Conservation (phyloP, 2,797 vertebrate genomes). For the Hafferia zeledoni region DNA sequence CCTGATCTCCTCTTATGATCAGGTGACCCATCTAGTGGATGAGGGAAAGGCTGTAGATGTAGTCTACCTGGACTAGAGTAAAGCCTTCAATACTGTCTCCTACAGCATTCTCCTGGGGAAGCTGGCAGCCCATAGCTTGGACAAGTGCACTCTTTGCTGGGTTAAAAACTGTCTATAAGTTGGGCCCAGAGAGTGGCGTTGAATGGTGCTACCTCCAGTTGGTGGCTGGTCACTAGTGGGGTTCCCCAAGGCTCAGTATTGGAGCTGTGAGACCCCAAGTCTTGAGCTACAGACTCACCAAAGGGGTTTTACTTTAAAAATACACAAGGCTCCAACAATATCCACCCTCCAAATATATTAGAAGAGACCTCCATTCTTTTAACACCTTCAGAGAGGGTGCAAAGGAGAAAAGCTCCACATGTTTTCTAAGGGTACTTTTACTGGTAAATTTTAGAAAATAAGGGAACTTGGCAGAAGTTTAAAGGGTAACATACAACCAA, state of each 20-base stretch:
- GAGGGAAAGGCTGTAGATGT: not conserved
- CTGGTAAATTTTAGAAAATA: not conserved
- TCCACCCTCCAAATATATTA: not conserved
- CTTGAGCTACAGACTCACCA: not conserved
- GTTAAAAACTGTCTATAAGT: not conserved
- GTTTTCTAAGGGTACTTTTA: not conserved
- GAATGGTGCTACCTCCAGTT: not conserved
- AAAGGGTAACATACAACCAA: not conserved
- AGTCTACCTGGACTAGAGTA: not conserved
- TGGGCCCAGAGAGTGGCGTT: not conserved
- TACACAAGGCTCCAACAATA: not conserved
- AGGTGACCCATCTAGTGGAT: not conserved
- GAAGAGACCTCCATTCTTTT: not conserved
- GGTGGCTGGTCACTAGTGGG: not conserved
- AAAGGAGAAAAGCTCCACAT: not conserved
- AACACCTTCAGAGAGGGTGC: not conserved
- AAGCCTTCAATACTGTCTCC: not conserved
- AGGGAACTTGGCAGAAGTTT: not conserved
- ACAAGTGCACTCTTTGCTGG: not conserved
- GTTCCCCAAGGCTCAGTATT: not conserved
- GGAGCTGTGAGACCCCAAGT: not conserved
- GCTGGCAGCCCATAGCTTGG: not conserved
- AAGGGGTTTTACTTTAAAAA: not conserved
- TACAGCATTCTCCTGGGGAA: not conserved
- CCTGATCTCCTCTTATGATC: not conserved